Evolutionary conservation across 2,797 vertebrate genomes (phyloP), one percentile per base, ranked within the genome.

Genomic region (Luscinia megarhynchos): DNA sequence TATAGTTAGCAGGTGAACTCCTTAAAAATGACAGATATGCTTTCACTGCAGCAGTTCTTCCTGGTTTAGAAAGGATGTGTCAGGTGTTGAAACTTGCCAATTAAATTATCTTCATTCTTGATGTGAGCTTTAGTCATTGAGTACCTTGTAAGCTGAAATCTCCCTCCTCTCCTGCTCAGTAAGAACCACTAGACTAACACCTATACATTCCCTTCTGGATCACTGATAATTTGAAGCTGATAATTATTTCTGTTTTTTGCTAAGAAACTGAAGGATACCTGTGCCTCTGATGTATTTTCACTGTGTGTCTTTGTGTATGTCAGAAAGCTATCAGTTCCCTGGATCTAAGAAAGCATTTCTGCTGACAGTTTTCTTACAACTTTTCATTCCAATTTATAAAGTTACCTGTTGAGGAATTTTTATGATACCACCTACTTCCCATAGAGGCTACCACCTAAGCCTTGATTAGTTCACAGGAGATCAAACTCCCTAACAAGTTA

Each of bases 401-500:
- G 90, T 93, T 96, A 96, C 76, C 95, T 72, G 43, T 95, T 82
- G 68, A 95, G 96, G 95, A 87, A 63, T 77, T 96, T 93, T 96
- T 90, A 96, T 77, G 70, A 73, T 84, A 92, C 46, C 40, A 80
- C 67, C 82, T 79, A 51, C 70, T 96, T 96, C 90, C 95, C 94
- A 87, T 70, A 89, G 92, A 93, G 92, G 81, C 95, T 94, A 96
- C 69, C 91, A 90, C 76, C 64, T 87, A 90, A 97, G 93, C 81
- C 80, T 96, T 97, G 95, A 97, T 97, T 95, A 97, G 95, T 94
- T 97, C 94, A 96, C 95, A 94, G 78, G 96, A 97, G 94, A 97
- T 97, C 95, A 97, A 97, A 96, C 92, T 97, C 92, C 87, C 86
- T 94, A 97, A 91, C 93, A 96, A 97, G 95, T 89, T 96, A 97